These are phyloP conservation scores for Conistra vaccinii DNA, from an alignment of 2,888 invertebrate genomes.

Conservation along the genomic window DNA sequence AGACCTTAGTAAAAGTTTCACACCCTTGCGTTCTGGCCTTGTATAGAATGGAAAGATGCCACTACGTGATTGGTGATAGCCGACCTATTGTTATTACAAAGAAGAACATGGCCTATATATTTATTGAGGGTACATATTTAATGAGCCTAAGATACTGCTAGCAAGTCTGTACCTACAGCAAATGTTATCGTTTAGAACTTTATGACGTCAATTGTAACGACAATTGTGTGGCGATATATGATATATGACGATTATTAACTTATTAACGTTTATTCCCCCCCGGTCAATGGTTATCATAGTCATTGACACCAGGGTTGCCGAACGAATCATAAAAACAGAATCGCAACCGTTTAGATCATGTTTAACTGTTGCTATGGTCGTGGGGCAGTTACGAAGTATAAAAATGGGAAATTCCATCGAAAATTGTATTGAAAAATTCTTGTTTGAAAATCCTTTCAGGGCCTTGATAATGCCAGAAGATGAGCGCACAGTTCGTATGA, in stretches of 20 bases:
- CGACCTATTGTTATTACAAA: neutral
- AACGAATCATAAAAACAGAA: conserved; percentile 31
- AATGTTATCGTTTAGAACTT: conserved; percentile 39
- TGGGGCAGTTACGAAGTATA: neutral
- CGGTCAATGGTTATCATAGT: conserved; percentile 54
- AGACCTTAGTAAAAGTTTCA: too few species aligned
- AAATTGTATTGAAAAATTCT: neutral
- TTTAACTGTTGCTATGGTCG: conserved; percentile 7
- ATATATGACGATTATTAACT: conserved; percentile 47
- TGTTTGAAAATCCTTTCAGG: conserved; percentile 80
- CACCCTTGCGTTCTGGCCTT: too few species aligned
- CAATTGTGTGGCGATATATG: conserved; percentile 27
- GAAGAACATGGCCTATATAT: neutral
- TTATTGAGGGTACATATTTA: neutral
- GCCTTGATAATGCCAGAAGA: conserved; percentile 97
- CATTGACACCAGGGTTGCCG: conserved; percentile 45
- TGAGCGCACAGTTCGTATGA: conserved; percentile 96
- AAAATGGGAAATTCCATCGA: neutral
- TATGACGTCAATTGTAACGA: conserved; percentile 58
- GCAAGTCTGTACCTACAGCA: conserved; percentile 21
- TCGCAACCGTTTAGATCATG: conserved; percentile 10
- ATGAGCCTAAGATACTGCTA: conserved; percentile 22
- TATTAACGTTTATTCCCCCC: conserved; percentile 43
- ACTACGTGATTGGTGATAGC: neutral
- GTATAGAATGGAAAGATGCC: too few species aligned